A percentile compares a stretch with the other conserved stretches of the same genome.
Conservation (phyloP, 2,888 invertebrate genomes). For the Mechanitis messenoides region DNA sequence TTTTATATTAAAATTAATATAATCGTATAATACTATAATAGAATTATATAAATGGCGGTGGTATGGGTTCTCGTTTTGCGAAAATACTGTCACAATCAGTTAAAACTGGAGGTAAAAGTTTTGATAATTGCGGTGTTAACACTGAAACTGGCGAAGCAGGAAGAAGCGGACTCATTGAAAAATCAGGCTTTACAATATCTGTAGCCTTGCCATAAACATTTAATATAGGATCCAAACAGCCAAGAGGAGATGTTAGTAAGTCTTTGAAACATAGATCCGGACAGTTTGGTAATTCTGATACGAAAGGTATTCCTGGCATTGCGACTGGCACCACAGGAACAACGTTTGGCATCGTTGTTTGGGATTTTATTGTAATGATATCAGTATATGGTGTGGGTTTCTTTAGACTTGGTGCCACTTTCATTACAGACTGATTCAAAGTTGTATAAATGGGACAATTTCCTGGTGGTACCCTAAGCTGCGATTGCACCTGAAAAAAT, state of each 20-base stretch:
- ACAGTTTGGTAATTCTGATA: constrained; percentile 24
- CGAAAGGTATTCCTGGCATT: constrained; percentile 22
- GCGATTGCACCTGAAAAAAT: constrained; percentile 18
- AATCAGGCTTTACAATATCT: constrained; percentile 21
- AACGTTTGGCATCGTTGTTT: constrained; percentile 6
- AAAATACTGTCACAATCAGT: constrained; percentile 15
- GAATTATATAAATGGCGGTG: constrained; percentile 28
- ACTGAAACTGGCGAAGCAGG: constrained; percentile 51
- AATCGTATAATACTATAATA: constrained; percentile 7
- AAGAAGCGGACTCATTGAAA: constrained; percentile 39
- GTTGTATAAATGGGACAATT: background rate
- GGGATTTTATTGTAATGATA: background rate
- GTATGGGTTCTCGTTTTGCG: constrained; percentile 20
- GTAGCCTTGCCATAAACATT: constrained; percentile 18
- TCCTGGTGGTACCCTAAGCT: constrained; percentile 7
- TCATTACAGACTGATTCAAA: constrained; percentile 5
- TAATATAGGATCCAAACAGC: constrained; percentile 32
- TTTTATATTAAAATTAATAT: background rate
- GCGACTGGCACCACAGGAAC: constrained; percentile 6
- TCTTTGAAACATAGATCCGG: constrained; percentile 25
- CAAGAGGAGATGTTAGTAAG: constrained; percentile 25
- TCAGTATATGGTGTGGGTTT: background rate
- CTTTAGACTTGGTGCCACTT: constrained; percentile 5
- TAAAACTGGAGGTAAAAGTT: constrained; percentile 9
- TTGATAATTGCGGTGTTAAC: constrained; percentile 34